Conservation (phyloP, 1,140 invertebrate genomes). For the Liolophura sinensis region DNA sequence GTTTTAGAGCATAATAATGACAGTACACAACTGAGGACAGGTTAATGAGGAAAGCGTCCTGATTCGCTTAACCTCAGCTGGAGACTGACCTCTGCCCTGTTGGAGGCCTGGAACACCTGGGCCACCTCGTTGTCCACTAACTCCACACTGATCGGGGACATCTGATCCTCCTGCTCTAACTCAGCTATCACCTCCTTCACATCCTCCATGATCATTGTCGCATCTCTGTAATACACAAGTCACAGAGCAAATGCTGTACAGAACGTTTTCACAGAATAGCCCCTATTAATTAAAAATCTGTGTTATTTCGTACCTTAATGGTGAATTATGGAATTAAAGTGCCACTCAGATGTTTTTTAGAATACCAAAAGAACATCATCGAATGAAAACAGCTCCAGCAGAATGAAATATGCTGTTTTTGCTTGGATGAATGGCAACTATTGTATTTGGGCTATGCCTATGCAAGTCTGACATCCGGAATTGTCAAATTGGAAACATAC, state of each 20-base stretch:
- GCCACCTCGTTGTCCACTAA: slow-evolving; percentile 92
- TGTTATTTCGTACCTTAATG: slow-evolving; percentile 2
- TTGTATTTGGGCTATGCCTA: too few relatives aligned
- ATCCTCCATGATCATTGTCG: slow-evolving; percentile 83
- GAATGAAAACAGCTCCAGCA: too few relatives aligned
- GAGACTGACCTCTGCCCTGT: slow-evolving; percentile 73
- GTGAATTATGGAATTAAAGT: slow-evolving; percentile 1
- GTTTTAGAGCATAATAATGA: neutral
- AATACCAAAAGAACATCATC: too few relatives aligned
- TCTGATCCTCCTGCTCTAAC: slow-evolving; percentile 83
- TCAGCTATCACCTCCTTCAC: slow-evolving; percentile 72
- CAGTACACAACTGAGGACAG: neutral
- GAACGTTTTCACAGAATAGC: slow-evolving; percentile 13
- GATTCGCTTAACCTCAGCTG: neutral
- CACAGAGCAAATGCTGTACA: slow-evolving; percentile 37
- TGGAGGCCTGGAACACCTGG: slow-evolving; percentile 84
- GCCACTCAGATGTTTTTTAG: too few relatives aligned
- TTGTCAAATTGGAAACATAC: too few relatives aligned
- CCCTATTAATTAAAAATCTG: too few relatives aligned
- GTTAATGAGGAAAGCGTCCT: neutral
- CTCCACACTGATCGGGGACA: slow-evolving; percentile 85
- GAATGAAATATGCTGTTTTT: too few relatives aligned
- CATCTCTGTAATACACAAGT: slow-evolving; percentile 57
- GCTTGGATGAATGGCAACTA: too few relatives aligned
- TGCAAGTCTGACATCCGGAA: too few relatives aligned